These are phyloP conservation scores for Habrosyne pyritoides DNA, from an alignment of 2,888 invertebrate species.

Conservation along the genomic window DNA sequence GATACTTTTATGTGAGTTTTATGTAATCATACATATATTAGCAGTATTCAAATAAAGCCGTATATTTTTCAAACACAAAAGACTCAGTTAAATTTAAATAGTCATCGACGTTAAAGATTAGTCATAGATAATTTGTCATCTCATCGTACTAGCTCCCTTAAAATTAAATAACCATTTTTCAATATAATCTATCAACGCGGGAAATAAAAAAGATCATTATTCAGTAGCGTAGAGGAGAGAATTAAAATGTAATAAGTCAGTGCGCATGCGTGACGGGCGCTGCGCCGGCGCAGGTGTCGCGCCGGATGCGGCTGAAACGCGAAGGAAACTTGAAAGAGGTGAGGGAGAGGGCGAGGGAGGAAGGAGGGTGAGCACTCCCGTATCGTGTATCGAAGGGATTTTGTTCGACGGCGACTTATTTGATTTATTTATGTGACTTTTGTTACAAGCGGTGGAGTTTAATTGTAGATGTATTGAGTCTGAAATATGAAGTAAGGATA, in stretches of 20 bases:
- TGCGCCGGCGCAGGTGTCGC: conserved; percentile 76
- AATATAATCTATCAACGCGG: conserved; percentile 57
- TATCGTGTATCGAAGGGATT: conserved; percentile 35
- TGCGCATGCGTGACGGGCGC: conserved; percentile 40
- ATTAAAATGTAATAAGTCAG: conserved; percentile 76
- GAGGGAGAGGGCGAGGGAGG: conserved; percentile 28
- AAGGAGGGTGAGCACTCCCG: conserved; percentile 50
- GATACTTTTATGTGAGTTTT: too few species aligned
- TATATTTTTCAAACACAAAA: not conserved
- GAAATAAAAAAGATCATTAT: conserved; percentile 68
- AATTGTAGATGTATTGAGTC: not conserved
- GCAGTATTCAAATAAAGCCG: too few species aligned
- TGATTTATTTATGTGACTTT: not conserved
- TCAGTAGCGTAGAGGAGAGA: conserved; percentile 58
- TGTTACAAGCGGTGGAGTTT: not conserved
- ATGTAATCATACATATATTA: too few species aligned
- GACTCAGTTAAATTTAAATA: not conserved
- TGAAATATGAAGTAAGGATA: too few species aligned
- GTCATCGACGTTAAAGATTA: not conserved
- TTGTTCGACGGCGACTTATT: conserved; percentile 32
- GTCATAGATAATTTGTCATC: conserved; percentile 13
- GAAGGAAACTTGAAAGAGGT: conserved; percentile 18
- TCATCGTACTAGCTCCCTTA: conserved; percentile 14
- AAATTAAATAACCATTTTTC: conserved; percentile 49
- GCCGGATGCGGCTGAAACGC: conserved; percentile 76